phyloP scores from a whole-genome alignment of 2,113 vertebrate genomes.

The Tonatia bakeri region DNA sequence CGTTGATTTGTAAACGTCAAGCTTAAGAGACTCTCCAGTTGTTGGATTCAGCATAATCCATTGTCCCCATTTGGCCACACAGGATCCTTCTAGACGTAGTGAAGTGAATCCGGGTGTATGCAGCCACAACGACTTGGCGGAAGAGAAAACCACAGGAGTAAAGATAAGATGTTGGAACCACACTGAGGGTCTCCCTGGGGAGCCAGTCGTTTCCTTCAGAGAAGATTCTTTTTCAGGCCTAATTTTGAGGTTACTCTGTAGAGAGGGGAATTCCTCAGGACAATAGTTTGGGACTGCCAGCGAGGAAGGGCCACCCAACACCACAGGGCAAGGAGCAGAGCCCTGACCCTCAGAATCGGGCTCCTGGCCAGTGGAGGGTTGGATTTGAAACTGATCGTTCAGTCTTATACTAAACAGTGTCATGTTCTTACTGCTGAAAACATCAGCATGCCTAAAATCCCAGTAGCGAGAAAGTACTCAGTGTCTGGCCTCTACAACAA shows the following conservation, averaged over 20 bases:
- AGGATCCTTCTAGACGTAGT: not conserved
- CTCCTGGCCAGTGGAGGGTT: not conserved
- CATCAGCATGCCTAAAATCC: not conserved
- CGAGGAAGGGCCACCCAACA: not conserved
- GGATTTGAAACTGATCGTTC: not conserved
- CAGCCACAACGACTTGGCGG: not conserved
- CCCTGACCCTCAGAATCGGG: not conserved
- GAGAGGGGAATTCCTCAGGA: not conserved
- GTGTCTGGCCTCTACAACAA: not conserved
- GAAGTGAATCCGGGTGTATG: too few relatives aligned
- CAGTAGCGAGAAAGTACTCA: not conserved
- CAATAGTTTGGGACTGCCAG: accelerated
- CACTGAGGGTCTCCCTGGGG: accelerated
- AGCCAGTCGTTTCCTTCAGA: not conserved
- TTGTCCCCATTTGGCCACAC: not conserved
- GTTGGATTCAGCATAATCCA: not conserved
- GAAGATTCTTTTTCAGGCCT: not conserved
- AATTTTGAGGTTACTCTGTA: not conserved
- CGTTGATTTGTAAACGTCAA: not conserved
- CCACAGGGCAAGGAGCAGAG: not conserved
- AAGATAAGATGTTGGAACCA: accelerated
- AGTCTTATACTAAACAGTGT: not conserved
- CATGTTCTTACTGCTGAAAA: not conserved
- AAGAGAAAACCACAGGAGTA: not conserved
- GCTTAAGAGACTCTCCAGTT: not conserved